Conservation (phyloP, 2,113 vertebrate genomes). For the Ophiodon elongatus region DNA sequence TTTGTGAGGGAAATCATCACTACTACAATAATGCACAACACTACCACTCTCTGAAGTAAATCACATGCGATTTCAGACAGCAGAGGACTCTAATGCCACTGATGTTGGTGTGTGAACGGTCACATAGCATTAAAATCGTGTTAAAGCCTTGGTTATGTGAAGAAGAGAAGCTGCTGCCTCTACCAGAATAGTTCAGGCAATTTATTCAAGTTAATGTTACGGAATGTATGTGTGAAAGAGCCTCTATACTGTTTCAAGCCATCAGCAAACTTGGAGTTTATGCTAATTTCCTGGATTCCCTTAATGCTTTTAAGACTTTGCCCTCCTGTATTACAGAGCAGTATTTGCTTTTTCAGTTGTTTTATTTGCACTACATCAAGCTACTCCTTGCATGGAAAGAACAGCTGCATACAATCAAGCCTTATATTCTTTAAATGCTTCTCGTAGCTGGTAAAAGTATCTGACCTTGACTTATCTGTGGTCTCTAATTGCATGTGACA, state of each 20-base stretch:
- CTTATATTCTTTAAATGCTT: not conserved
- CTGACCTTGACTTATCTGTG: not conserved
- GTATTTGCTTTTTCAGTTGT: not conserved
- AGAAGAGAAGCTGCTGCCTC: constrained; percentile 25
- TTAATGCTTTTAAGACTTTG: not conserved
- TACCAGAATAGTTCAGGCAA: constrained; percentile 52
- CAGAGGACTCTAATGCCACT: constrained; percentile 22
- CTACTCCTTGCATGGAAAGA: not conserved
- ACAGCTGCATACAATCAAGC: not conserved
- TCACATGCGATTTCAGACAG: constrained; percentile 27
- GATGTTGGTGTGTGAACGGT: constrained; percentile 27
- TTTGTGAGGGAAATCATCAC: not conserved
- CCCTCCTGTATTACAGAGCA: too few relatives aligned
- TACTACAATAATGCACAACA: not conserved
- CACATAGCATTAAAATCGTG: constrained; percentile 40
- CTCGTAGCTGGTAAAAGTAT: not conserved
- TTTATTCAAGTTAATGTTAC: constrained; percentile 34
- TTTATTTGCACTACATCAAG: not conserved
- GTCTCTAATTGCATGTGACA: not conserved
- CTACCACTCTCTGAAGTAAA: not conserved
- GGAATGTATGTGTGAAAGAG: constrained; percentile 48
- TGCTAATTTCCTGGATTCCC: not conserved
- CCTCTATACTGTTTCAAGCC: not conserved
- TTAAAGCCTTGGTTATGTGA: constrained; percentile 31
- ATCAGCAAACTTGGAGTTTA: not conserved